Evolutionary conservation across 2,888 invertebrate species (phyloP).

Genomic region (Synergus itoensis): DNA sequence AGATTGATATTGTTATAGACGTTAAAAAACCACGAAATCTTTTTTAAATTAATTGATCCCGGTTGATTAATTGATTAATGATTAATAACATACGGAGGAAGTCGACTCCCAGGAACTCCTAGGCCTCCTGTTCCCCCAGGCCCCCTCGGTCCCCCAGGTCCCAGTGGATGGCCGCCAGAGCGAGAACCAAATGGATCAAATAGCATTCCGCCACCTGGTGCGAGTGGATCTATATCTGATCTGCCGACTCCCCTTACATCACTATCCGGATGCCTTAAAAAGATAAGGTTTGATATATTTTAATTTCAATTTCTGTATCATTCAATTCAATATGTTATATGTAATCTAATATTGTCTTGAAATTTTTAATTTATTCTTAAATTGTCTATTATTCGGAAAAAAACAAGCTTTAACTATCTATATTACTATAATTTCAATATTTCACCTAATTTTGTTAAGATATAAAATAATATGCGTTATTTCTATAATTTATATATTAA

Average conservation of each 20-base stretch:
- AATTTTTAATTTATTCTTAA: too few relatives aligned
- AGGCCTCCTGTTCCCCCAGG: conserved; percentile 76
- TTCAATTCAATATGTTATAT: too few relatives aligned
- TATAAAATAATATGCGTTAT: background rate
- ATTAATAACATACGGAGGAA: conserved; percentile 79
- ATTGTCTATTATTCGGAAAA: background rate
- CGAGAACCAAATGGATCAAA: conserved; percentile 81
- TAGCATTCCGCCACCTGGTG: conserved; percentile 84
- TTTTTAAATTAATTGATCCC: background rate
- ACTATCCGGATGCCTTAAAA: conserved; percentile 43
- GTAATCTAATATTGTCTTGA: too few relatives aligned
- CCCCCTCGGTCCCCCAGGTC: conserved; percentile 76
- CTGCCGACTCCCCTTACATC: conserved; percentile 81
- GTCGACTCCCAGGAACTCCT: conserved; percentile 80
- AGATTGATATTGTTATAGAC: background rate
- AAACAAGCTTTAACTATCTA: background rate
- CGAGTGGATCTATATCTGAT: conserved; percentile 89
- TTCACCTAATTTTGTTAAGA: background rate
- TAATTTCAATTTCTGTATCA: too few relatives aligned
- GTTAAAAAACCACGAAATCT: background rate
- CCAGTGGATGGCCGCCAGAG: conserved; percentile 36
- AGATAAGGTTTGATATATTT: background rate
- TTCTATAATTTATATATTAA: background rate
- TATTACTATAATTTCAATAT: background rate
- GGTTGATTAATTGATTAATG: background rate